These are phyloP conservation scores for Micoletzkya japonica DNA, from an alignment of 2,888 invertebrate genomes.

Conservation along the genomic window DNA sequence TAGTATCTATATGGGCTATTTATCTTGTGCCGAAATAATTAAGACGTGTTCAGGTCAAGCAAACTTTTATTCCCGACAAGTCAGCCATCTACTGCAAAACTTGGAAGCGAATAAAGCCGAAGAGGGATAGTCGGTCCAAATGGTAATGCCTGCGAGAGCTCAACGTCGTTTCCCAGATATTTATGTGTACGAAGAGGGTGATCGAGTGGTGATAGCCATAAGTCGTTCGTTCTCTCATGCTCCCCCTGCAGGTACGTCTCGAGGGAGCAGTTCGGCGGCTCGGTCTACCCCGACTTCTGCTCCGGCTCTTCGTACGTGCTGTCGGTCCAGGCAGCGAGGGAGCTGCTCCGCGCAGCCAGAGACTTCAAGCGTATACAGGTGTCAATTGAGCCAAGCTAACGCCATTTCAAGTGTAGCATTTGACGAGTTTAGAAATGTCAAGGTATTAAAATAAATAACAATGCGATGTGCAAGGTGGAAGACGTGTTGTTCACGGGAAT, in stretches of 20 bases:
- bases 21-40: too few species aligned
- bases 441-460: background rate
- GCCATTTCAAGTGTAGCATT: too few species aligned
- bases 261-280: conserved; percentile 8
- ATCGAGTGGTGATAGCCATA: background rate
- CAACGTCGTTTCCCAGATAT: background rate
- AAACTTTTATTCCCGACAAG: conserved; percentile 4
- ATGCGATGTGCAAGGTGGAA: conserved; percentile 6
- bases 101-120: conserved; percentile 17
- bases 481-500: conserved; percentile 23
- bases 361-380: conserved; percentile 22
- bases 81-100: conserved; percentile 23
- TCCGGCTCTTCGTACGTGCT: conserved; percentile 20
- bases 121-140: background rate
- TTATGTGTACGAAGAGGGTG: background rate
- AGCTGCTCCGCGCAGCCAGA: conserved; percentile 8
- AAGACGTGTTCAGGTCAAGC: background rate
- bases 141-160: background rate
- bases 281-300: conserved; percentile 22
- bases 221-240: too few species aligned
- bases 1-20: background rate
- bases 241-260: conserved; percentile 13
- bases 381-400: too few species aligned
- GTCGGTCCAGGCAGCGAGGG: conserved; percentile 16
- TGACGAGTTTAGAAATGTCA: background rate